Percentiles rank a stretch among this genome's conserved stretches.
phyloP scores from a whole-genome alignment of 2,888 invertebrate genomes.

The Polydrusus cervinus region DNA sequence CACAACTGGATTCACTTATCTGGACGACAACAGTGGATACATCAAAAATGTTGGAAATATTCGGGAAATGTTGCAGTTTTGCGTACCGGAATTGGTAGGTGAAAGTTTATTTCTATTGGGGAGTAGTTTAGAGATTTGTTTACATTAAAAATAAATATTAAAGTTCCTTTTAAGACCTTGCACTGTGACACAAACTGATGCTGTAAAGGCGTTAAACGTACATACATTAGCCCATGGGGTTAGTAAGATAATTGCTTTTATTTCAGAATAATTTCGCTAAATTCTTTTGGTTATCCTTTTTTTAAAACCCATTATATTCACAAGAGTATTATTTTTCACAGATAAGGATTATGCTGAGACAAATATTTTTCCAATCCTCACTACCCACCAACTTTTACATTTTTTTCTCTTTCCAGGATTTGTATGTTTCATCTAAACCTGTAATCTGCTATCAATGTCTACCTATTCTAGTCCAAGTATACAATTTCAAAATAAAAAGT shows the following conservation, averaged over 20 bases:
- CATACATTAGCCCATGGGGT: background rate
- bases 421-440: constrained; percentile 61
- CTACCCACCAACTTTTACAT: too few species aligned
- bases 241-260: too few species aligned
- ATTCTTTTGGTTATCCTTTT: too few species aligned
- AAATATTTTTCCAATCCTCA: too few species aligned
- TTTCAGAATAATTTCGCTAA: too few species aligned
- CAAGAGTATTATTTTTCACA: background rate
- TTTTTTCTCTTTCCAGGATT: constrained; percentile 61
- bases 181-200: background rate
- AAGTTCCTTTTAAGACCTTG: too few species aligned
- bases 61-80: constrained; percentile 62
- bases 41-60: constrained; percentile 59
- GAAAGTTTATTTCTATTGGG: background rate
- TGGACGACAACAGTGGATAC: constrained; percentile 54
- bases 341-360: too few species aligned
- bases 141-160: background rate
- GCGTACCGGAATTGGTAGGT: constrained; percentile 64
- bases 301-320: background rate
- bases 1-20: constrained; percentile 52
- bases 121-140: background rate
- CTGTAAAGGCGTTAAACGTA: background rate
- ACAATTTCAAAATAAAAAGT: constrained; percentile 63
- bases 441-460: constrained; percentile 62
- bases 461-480: constrained; percentile 59